phyloP scores from a whole-genome alignment of 2,888 invertebrate genomes.

The Lycaena phlaeas region DNA sequence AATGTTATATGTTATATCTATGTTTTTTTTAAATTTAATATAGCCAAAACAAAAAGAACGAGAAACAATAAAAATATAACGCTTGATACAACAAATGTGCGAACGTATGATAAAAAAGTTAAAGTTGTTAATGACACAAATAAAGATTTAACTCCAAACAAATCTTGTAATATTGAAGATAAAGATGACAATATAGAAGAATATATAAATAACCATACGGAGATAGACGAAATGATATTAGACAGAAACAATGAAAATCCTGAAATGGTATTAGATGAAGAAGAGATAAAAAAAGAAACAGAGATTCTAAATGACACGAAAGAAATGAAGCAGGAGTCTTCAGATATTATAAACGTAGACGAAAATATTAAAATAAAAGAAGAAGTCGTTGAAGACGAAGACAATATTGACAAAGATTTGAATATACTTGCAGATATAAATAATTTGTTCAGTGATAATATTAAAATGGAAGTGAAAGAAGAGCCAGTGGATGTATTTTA shows the following conservation, averaged over 20 bases:
- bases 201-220: background rate
- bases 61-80: no score
- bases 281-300: background rate
- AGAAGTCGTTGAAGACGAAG: slow-evolving; percentile 5
- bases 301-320: background rate
- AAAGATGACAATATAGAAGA: slow-evolving; percentile 4
- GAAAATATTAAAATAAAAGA: slow-evolving; percentile 3
- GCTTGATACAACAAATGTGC: no score
- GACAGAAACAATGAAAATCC: background rate
- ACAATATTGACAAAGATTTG: background rate
- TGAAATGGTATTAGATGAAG: background rate
- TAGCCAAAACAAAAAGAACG: no score
- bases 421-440: slow-evolving; percentile 1
- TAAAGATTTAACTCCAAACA: no score
- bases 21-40: no score
- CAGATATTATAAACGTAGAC: background rate
- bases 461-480: slow-evolving; percentile 1
- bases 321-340: background rate
- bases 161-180: background rate
- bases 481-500: slow-evolving; percentile 4
- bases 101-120: no score
- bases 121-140: no score
- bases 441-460: background rate
- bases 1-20: no score
- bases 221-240: slow-evolving; percentile 2